Conservation (phyloP, 2,113 vertebrate species). For the Mobula hypostoma region DNA sequence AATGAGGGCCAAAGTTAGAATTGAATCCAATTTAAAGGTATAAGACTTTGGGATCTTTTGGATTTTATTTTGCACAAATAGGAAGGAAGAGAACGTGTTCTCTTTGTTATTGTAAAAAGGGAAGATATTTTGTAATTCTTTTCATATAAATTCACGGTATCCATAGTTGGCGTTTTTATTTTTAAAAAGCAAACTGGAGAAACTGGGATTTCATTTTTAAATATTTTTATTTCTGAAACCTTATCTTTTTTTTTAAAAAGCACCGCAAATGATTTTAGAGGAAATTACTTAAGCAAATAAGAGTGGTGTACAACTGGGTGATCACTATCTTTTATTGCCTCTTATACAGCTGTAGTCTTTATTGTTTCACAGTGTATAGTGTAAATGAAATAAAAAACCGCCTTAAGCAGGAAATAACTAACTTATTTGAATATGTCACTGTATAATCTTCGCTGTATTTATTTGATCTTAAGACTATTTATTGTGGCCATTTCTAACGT, state of each 20-base stretch:
- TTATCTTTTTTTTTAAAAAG: background rate
- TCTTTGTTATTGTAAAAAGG: background rate
- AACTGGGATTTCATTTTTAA: background rate
- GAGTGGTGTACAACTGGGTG: background rate
- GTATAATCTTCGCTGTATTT: background rate
- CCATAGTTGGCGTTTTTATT: background rate
- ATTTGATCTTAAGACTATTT: no score
- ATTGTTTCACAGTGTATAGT: background rate
- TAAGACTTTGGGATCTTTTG: background rate
- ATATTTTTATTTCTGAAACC: background rate
- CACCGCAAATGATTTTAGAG: background rate
- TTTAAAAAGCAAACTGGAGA: background rate
- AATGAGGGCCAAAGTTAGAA: constrained; percentile 28
- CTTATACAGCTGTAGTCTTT: background rate
- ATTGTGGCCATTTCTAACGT: no score
- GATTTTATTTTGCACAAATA: background rate
- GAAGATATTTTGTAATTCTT: background rate
- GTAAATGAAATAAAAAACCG: background rate
- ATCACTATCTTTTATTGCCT: background rate
- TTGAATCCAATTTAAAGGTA: background rate
- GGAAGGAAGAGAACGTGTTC: background rate
- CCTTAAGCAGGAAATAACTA: background rate
- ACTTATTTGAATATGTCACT: background rate
- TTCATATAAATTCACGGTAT: background rate
- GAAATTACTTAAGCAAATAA: background rate